Conservation (phyloP, 2,797 vertebrate genomes). For the Phyllotis vaccarum region DNA sequence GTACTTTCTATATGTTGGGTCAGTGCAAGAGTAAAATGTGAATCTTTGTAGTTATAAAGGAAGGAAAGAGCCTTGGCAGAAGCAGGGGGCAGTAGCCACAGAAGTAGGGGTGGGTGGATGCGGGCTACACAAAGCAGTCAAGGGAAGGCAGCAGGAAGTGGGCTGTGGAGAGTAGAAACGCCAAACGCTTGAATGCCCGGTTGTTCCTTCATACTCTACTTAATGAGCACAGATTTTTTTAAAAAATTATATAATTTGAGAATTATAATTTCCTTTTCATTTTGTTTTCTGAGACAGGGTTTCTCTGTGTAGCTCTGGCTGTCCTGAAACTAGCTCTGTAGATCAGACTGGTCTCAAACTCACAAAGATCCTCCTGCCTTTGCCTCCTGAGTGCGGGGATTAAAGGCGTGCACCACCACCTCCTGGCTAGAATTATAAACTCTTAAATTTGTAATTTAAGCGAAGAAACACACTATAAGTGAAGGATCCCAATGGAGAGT, state of each 20-base stretch:
- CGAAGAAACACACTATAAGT: not conserved
- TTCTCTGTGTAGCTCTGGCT: not conserved
- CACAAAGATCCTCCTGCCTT: not conserved
- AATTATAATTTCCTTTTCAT: not conserved
- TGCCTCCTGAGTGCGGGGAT: not conserved
- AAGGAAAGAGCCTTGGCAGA: not conserved
- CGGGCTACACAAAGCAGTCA: not conserved
- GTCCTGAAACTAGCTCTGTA: not conserved
- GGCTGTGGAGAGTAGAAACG: not conserved
- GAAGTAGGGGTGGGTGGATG: accelerated
- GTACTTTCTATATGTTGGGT: not conserved
- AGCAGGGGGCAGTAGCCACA: not conserved
- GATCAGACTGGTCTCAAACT: not conserved
- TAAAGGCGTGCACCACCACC: not conserved
- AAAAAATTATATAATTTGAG: not conserved
- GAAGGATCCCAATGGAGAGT: not conserved
- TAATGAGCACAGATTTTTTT: not conserved
- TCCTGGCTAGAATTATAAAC: not conserved
- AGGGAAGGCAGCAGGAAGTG: not conserved
- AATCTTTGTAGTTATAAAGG: not conserved
- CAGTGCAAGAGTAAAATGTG: not conserved
- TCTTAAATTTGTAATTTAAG: not conserved
- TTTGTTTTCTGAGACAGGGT: not conserved
- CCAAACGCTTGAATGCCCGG: not conserved
- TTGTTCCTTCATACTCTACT: not conserved